Base-by-base conservation (phyloP, 2,797 vertebrate genomes). In the Acipenser oxyrinchus region DNA sequence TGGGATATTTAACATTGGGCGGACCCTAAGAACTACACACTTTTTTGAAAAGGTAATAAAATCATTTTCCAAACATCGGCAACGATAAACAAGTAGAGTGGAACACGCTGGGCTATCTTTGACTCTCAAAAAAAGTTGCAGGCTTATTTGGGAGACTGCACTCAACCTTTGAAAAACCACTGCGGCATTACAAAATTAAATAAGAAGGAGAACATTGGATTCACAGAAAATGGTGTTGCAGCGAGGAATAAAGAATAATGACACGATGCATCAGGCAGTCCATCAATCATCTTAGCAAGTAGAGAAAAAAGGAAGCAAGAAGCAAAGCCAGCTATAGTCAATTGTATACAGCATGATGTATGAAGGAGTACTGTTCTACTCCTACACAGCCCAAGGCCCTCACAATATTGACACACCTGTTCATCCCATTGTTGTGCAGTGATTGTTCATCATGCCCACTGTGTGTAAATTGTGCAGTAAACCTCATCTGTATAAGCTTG, bases 191-290 rank as follows among this genome's bases (percentile, higher is more conserved):
- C 13, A 23, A 37, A 63, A 63, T 49, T 48, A 63, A 49, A 51
- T 60, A 49, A 60, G 37, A 18, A 60, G 58, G 49, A 64, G 61
- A 52, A 60, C 60, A 62, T 6, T 62, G 15, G 10, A 9, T 12
- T 37, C 12, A 9, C 7, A 10, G 60, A 62, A 62, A 62, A 10
- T 10, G 23, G 8, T 62, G 60, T 18, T 23, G 18, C 4, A 37
- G 60, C 51, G 59, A 68, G 51, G 51, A 49, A 63, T 66, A 57
- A 48, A 69, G n/a, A 63, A 73, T 69, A 73, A 72, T 57, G 64
- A 69, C 67, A 69, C 69, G 67, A 60, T 58, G 63, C 49, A 60
- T 67, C 60, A 66, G 48, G 65, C 63, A 65, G 49, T 49, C 67
- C 48, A 65, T 69, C 65, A 65, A 69, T 71, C 63, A 67, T 48